phyloP scores from a whole-genome alignment of 2,888 invertebrate species.

The Omphaloscelis lunosa region DNA sequence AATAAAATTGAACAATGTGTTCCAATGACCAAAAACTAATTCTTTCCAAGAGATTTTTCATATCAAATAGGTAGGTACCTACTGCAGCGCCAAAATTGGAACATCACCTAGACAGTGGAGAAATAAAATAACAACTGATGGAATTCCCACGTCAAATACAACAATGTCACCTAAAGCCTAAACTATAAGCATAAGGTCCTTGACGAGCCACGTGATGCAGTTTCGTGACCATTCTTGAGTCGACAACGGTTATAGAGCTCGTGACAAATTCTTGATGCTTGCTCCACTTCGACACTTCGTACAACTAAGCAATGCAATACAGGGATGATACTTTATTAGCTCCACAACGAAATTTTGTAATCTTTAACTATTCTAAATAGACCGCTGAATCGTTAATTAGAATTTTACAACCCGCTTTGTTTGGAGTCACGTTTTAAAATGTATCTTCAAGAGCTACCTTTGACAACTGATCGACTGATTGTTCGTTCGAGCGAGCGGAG shows the following conservation, averaged over 20 bases:
- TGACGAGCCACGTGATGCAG: slow-evolving; percentile 67
- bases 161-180: slow-evolving; percentile 39
- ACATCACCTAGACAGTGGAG: background rate
- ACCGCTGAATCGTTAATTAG: slow-evolving; percentile 77
- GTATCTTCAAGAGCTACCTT: slow-evolving; percentile 69
- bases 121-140: slow-evolving; percentile 4
- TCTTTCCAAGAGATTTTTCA: background rate
- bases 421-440: slow-evolving; percentile 79
- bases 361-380: slow-evolving; percentile 72
- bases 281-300: slow-evolving; percentile 62
- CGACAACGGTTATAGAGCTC: slow-evolving; percentile 64
- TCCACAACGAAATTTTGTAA: slow-evolving; percentile 75
- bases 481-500: slow-evolving; percentile 43
- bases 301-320: slow-evolving; percentile 37
- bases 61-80: background rate
- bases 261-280: slow-evolving; percentile 77
- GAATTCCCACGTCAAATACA: slow-evolving; percentile 24
- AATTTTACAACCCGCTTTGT: slow-evolving; percentile 75
- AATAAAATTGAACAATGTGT: background rate
- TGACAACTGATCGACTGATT: slow-evolving; percentile 79
- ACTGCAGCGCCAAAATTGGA: background rate
- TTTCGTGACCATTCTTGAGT: slow-evolving; percentile 78
- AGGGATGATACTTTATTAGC: slow-evolving; percentile 44
- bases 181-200: slow-evolving; percentile 55
- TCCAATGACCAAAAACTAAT: background rate